Base-by-base conservation (phyloP, 2,113 vertebrate genomes). In the Pseudonaja textilis region DNA sequence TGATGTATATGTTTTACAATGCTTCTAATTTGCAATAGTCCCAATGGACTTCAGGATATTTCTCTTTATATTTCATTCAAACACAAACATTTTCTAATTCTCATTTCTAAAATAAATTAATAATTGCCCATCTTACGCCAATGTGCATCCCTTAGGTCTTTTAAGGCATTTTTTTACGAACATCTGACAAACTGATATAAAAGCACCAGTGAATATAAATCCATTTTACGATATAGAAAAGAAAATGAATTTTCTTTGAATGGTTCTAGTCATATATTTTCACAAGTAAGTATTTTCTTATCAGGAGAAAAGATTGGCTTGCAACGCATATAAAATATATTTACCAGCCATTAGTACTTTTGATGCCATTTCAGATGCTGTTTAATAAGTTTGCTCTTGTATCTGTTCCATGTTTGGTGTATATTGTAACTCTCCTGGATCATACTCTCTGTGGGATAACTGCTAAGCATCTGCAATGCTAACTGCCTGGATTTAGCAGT, bases 301-400 rank as follows among this genome's bases (percentile, higher is more conserved):
- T 47, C 20, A 4, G n/a, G 45, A 10, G 26, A 89, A 55, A 57
- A 89, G 47, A 0, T 34, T 59, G 10, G 29, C 34, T 81, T 81
- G 18, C 34, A 39, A 81, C 4, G 18, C 25, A 14, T 45, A 39
- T 25, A 6, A 56, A 89, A 25, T 25, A 92, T 26, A 23, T 45
- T 47, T 86, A 64, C 23, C 29, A 61, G 29, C 29, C 22, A 61
- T n/a, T 25, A 57, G 1, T n/a, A 85, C 22, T 39, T 74, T 85
- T 89, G 61, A 39, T 18, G 23, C 45, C 18, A 95, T 61, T 88
- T 87, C 9, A 88, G 39, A 2, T 64, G 52, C 39, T 93, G 56
- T 42, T 0, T 9, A 20, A 89, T 11, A 52, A 95, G n/a, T 25
- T 85, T 92, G 86, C 93, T 87, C 74, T 97, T 97, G 50, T 94